Conservation (phyloP, 2,888 invertebrate genomes). For the Heteromyza rotundicornis region DNA sequence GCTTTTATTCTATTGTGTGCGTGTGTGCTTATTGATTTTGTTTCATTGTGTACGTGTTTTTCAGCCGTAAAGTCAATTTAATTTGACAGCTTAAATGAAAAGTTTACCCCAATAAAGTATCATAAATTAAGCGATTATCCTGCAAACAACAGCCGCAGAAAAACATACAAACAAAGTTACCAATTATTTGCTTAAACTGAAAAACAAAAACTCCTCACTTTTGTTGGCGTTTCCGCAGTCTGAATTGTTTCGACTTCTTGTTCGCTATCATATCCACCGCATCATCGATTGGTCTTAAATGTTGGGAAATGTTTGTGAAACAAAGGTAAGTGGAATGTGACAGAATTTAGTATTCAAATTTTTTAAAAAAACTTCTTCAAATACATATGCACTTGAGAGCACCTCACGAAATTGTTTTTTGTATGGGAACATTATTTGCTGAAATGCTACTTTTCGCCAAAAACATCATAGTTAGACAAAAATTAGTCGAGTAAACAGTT, state of each 20-base stretch:
- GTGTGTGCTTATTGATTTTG: constrained; percentile 1
- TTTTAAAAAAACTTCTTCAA: too few species aligned
- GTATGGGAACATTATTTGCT: too few species aligned
- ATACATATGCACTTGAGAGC: too few species aligned
- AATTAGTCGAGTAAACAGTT: too few species aligned
- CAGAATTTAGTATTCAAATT: too few species aligned
- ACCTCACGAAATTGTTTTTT: too few species aligned
- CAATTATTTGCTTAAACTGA: not conserved
- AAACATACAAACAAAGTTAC: constrained; percentile 2
- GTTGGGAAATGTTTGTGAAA: constrained; percentile 53
- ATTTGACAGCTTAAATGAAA: constrained; percentile 17
- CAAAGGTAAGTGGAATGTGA: constrained; percentile 52
- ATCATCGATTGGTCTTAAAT: constrained; percentile 42
- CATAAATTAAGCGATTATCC: constrained; percentile 52
- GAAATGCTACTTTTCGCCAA: too few species aligned
- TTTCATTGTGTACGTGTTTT: not conserved
- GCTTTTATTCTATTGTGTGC: not conserved
- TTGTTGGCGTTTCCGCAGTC: too few species aligned
- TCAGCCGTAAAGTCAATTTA: constrained; percentile 16
- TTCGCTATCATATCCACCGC: too few species aligned
- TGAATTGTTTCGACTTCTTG: too few species aligned
- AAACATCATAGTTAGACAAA: too few species aligned
- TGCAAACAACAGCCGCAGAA: constrained; percentile 39
- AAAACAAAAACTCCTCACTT: too few species aligned
- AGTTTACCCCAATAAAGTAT: constrained; percentile 36